phyloP scores from a whole-genome alignment of 2,888 invertebrate genomes.

The Orchesellides sinensis region DNA sequence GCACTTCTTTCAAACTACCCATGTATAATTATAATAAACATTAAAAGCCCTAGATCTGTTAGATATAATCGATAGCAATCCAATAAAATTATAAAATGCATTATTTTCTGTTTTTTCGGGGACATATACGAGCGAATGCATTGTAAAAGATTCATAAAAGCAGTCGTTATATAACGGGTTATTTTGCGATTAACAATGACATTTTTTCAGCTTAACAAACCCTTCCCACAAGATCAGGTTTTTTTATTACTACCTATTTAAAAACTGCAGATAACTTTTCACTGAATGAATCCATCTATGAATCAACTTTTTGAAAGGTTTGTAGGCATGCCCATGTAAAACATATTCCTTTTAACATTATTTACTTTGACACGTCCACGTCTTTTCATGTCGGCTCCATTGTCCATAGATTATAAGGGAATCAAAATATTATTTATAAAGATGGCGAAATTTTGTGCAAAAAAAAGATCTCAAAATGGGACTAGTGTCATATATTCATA shows the following conservation, averaged over 20 bases:
- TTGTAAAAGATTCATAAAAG: neutral
- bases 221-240: slow-evolving; percentile 3
- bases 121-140: neutral
- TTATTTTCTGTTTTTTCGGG: neutral
- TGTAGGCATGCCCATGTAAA: neutral
- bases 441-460: neutral
- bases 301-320: neutral
- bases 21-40: neutral
- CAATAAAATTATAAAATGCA: neutral
- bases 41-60: no score
- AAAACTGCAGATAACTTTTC: neutral
- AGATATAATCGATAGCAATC: neutral
- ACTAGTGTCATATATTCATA: neutral
- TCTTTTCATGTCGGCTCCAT: neutral
- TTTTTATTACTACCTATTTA: no score
- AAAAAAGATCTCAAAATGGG: slow-evolving; percentile 14
- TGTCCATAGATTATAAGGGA: neutral
- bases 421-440: neutral
- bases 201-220: slow-evolving; percentile 8
- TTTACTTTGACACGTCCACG: slow-evolving; percentile 14
- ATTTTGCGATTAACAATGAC: slow-evolving; percentile 32
- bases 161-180: slow-evolving; percentile 25
- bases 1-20: slow-evolving; percentile 9
- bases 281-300: neutral
- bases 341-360: neutral